Evolutionary conservation across 2,113 vertebrate species (phyloP).

Genomic region (Solenodon paradoxus): DNA sequence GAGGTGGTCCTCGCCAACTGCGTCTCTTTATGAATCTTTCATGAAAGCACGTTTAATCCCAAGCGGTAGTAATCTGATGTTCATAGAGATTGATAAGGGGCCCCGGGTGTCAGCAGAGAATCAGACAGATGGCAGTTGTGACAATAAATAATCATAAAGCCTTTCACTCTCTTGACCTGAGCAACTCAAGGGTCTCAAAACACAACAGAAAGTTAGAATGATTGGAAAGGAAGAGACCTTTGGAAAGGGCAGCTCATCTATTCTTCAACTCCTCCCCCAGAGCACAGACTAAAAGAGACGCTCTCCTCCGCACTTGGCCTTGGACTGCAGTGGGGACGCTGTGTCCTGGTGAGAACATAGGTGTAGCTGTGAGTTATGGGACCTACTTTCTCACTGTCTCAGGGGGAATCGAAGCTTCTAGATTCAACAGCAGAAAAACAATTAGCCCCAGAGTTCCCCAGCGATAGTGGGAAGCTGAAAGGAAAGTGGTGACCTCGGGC

Average conservation of each 20-base stretch:
- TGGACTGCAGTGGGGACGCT: background rate
- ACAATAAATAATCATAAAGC: conserved; percentile 48
- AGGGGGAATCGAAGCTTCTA: background rate
- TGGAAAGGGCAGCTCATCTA: background rate
- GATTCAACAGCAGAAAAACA: background rate
- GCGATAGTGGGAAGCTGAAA: background rate
- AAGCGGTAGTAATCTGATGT: background rate
- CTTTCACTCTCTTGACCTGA: conserved; percentile 38
- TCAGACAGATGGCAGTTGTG: conserved; percentile 37
- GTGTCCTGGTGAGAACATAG: background rate
- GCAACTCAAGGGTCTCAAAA: conserved; percentile 54
- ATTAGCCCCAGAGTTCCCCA: background rate
- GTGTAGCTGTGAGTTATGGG: background rate
- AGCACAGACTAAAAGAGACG: background rate
- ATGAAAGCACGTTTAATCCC: background rate
- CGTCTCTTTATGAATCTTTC: conserved; percentile 45
- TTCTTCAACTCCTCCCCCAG: background rate
- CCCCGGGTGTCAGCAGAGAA: conserved; percentile 45
- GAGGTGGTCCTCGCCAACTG: background rate
- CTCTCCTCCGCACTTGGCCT: background rate
- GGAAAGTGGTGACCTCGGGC: background rate
- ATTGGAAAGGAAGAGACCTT: background rate
- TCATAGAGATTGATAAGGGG: conserved; percentile 40
- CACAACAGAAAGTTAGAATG: conserved; percentile 39
- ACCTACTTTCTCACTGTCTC: background rate